Evolutionary conservation across 2,113 vertebrate species (phyloP).

Genomic region (Hiodon alosoides): DNA sequence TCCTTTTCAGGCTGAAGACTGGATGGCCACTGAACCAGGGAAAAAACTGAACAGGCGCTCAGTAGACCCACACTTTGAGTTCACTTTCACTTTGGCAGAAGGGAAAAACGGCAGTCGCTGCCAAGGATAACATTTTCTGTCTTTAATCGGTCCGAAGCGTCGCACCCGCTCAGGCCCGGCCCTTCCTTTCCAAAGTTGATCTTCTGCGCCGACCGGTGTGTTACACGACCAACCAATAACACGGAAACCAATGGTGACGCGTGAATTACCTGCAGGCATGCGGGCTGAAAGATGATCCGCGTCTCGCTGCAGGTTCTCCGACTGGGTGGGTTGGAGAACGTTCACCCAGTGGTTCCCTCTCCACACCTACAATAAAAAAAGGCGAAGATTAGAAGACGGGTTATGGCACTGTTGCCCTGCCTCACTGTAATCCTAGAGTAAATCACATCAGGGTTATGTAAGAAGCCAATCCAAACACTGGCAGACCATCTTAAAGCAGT

Average conservation of each 20-base stretch:
- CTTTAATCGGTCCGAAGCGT: conserved; percentile 29
- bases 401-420: no score
- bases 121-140: conserved; percentile 18
- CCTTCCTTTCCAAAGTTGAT: not conserved
- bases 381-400: no score
- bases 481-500: not conserved
- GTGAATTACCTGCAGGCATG: not conserved
- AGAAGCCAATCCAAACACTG: not conserved
- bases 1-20: not conserved
- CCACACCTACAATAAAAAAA: no score
- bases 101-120: not conserved
- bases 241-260: not conserved
- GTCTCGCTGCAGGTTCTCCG: not conserved
- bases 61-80: not conserved
- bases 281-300: not conserved
- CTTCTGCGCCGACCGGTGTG: not conserved
- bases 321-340: no score
- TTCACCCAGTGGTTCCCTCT: no score
- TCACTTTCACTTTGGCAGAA: not conserved
- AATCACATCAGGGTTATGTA: not conserved
- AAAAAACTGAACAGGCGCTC: no score
- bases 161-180: not conserved
- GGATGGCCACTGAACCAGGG: not conserved
- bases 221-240: not conserved
- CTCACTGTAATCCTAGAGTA: no score